Evolutionary conservation across 2,113 vertebrate species (phyloP).

Genomic region (Protobothrops mucrosquamatus): DNA sequence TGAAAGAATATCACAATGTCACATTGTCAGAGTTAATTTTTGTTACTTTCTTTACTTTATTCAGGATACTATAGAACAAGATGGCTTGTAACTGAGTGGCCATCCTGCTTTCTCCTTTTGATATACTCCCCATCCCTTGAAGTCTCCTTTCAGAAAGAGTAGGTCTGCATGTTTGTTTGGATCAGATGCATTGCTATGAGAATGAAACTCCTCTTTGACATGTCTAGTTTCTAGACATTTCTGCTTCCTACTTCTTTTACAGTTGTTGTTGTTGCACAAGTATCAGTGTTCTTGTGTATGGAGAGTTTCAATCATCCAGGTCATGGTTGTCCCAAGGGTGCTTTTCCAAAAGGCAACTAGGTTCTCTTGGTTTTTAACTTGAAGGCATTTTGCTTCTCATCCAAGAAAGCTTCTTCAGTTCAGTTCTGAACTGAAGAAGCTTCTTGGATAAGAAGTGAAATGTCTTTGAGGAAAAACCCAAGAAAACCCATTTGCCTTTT

Average conservation of each 20-base stretch:
- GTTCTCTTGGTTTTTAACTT: background rate
- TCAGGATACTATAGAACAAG: background rate
- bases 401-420: background rate
- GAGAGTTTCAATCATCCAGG: background rate
- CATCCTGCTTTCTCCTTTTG: background rate
- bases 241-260: background rate
- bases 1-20: background rate
- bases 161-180: background rate
- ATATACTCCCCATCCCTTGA: background rate
- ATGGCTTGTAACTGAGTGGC: background rate
- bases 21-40: background rate
- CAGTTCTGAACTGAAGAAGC: background rate
- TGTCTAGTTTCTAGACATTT: background rate
- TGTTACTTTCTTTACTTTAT: background rate
- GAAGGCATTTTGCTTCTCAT: background rate
- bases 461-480: background rate
- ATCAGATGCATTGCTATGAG: background rate
- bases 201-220: background rate
- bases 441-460: background rate
- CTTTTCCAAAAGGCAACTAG: background rate
- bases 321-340: background rate
- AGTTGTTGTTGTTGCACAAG: background rate
- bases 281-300: background rate
- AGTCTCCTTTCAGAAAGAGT: background rate
- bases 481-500: background rate